These are phyloP conservation scores for Macrosiphum euphorbiae DNA, from an alignment of 2,888 invertebrate species.

Conservation along the genomic window DNA sequence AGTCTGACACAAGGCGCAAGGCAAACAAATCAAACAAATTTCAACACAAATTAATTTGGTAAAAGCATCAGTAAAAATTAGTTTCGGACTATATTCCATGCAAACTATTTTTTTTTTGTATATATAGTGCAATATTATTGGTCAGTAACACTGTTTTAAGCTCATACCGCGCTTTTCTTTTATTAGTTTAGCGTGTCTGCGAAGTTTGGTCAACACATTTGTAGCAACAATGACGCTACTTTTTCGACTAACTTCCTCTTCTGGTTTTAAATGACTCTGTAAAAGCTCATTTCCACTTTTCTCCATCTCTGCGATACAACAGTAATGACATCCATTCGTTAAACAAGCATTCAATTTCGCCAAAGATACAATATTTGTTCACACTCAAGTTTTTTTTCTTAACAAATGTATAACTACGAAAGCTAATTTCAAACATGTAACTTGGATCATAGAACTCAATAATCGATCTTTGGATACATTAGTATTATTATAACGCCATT, in stretches of 20 bases:
- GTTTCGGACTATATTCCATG: slow-evolving; percentile 51
- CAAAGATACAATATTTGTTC: slow-evolving; percentile 54
- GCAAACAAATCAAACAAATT: slow-evolving; percentile 53
- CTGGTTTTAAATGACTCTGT: slow-evolving; percentile 64
- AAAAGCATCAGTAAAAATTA: slow-evolving; percentile 40
- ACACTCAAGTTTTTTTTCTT: slow-evolving; percentile 51
- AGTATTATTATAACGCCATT: background rate
- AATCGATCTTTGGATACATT: background rate
- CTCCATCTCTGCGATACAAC: slow-evolving; percentile 63
- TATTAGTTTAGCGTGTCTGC: slow-evolving; percentile 64
- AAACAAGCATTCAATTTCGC: slow-evolving; percentile 57
- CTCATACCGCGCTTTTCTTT: slow-evolving; percentile 65
- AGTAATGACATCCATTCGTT: slow-evolving; percentile 62
- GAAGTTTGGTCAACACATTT: slow-evolving; percentile 64
- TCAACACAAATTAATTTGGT: slow-evolving; percentile 50
- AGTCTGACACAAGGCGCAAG: slow-evolving; percentile 55
- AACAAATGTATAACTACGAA: slow-evolving; percentile 41
- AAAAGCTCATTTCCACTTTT: slow-evolving; percentile 63
- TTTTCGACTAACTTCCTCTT: slow-evolving; percentile 64
- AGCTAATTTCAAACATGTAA: slow-evolving; percentile 39
- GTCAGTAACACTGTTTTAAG: slow-evolving; percentile 61
- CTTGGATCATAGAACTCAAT: background rate
- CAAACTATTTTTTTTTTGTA: slow-evolving; percentile 49
- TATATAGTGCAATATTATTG: slow-evolving; percentile 61
- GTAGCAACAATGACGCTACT: slow-evolving; percentile 64